phyloP scores from a whole-genome alignment of 2,797 vertebrate species.

The Squalus acanthias region DNA sequence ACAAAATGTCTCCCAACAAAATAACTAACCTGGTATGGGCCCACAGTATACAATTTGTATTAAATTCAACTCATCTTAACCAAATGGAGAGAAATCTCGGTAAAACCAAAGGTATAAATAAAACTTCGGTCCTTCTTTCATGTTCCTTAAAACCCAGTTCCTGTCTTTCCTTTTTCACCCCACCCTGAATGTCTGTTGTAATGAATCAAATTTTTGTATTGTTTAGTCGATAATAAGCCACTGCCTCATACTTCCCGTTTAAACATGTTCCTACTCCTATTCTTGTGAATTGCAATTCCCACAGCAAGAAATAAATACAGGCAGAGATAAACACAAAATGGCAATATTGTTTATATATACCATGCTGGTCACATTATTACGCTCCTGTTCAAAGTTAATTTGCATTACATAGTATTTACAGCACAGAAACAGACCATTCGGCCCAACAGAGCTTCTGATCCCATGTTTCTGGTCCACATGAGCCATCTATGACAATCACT shows the following conservation, averaged over 20 bases:
- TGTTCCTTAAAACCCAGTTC: neutral
- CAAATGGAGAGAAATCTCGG: neutral
- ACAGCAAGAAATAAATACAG: neutral
- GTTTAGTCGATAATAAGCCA: constrained; percentile 9
- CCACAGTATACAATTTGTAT: neutral
- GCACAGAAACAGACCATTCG: neutral
- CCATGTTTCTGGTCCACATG: neutral
- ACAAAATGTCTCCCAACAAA: constrained; percentile 8
- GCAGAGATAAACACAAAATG: neutral
- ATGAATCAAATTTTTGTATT: constrained; percentile 31
- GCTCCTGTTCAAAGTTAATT: neutral
- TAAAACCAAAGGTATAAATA: constrained; percentile 2
- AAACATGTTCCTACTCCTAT: constrained; percentile 6
- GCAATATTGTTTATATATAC: neutral
- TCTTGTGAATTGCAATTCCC: constrained; percentile 33
- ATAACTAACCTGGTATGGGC: neutral
- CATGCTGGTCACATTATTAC: neutral
- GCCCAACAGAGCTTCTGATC: neutral
- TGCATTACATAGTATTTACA: neutral
- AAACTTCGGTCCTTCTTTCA: neutral
- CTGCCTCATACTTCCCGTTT: neutral
- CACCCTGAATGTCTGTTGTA: constrained; percentile 5
- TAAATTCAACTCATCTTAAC: neutral
- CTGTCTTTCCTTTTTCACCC: constrained; percentile 19
- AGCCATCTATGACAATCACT: neutral